A percentile compares a stretch with the other conserved stretches of the same genome.
phyloP scores from a whole-genome alignment of 2,888 invertebrate genomes.

The Noctuana brunneofusca region DNA sequence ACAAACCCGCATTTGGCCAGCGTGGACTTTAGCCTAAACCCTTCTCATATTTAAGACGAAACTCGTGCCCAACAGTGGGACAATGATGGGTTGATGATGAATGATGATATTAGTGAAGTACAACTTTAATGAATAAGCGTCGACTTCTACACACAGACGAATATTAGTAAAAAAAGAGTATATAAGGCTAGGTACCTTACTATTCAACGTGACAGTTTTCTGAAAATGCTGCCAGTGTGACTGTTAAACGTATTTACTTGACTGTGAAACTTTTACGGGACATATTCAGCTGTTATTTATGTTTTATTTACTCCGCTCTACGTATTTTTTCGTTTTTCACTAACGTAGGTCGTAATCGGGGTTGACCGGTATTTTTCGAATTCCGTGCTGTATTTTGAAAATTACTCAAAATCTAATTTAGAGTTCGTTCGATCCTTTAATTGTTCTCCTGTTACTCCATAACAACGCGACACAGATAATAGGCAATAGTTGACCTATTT shows the following conservation, averaged over 20 bases:
- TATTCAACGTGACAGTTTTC: not conserved
- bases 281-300: conserved; percentile 17
- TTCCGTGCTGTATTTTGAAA: conserved; percentile 11
- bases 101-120: no score
- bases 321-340: not conserved
- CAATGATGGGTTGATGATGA: no score
- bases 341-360: conserved; percentile 15
- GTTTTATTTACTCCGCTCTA: conserved; percentile 21
- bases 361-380: conserved; percentile 10
- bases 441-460: conserved; percentile 5
- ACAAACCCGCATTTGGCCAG: no score
- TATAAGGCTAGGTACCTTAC: no score
- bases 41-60: no score
- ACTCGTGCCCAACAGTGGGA: no score
- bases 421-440: conserved; percentile 14
- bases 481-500: conserved; percentile 7
- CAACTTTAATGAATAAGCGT: no score
- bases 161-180: no score
- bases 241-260: conserved; percentile 2
- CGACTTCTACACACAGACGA: no score
- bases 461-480: conserved; percentile 1
- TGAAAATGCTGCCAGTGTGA: not conserved
- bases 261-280: conserved; percentile 5
- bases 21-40: no score
- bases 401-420: conserved; percentile 16